Evolutionary conservation across 2,797 vertebrate species (phyloP), one percentile per base, ranked within the genome.

Genomic region (Cryptoblepharus egeriae): DNA sequence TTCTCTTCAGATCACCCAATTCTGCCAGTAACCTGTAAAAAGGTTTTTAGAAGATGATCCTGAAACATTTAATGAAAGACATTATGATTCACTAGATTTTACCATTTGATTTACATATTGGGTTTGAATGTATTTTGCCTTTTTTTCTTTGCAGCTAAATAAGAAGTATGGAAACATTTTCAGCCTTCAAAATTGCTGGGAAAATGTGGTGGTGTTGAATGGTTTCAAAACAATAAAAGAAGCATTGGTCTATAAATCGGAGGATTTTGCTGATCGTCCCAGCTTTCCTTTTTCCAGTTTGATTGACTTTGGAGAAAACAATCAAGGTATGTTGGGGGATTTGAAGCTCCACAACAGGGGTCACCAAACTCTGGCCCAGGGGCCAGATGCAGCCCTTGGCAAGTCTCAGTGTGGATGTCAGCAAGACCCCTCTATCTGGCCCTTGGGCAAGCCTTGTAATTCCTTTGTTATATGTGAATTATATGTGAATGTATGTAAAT

Each of bases 131-230:
- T n/a, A n/a, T n/a, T 65, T 83, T 61, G 61, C 82, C 72, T n/a
- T n/a, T n/a, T n/a, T 79, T n/a, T 81, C 63, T 86, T 77, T 80
- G 5, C 88, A 96, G 95, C 81, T 96, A 68, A 83, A 28, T 9
- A 64, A 68, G 75, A 92, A 91, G 82, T 96, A 90, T 26, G 95
- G 95, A 75, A 79, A 95, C 0, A n/a, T 96, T 78, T 95, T 92
- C 80, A 89, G 20, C 75, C 85, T 95, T 3, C 93, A 95, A 82
- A 79, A 95, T 71, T 92, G 68, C 80, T 94, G 91, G 93, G 92
- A 37, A 5, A 92, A 95, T 0, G 0, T 92, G 8, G 94, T 96
- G 1, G 94, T 96, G 35, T 24, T 96, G 39, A 95, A 92, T 0
- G 94, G 95, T 8, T 91, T 90, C 75, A 87, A 75, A 9, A 10